Conservation (phyloP, 2,888 invertebrate genomes). For the Polymixis flavicincta region DNA sequence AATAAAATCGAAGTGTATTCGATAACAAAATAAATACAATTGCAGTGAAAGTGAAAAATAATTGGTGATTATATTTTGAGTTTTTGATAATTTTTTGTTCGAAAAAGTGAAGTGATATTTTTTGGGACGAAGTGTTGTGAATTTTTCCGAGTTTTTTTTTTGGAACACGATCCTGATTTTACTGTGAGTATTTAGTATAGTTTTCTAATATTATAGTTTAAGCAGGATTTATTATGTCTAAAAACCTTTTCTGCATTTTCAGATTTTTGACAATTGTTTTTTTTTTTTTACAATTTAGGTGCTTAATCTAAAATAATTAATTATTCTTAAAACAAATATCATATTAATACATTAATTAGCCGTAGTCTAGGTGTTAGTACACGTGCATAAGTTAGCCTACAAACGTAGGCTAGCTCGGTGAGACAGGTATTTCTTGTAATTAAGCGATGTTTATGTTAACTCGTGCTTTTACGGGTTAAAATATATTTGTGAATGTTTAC, state of each 20-base stretch:
- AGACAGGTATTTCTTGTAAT: constrained; percentile 57
- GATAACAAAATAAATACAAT: constrained; percentile 30
- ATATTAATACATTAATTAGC: neutral
- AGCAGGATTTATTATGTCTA: neutral
- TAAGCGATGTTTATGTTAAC: constrained; percentile 42
- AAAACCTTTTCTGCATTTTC: neutral
- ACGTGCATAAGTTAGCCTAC: constrained; percentile 32
- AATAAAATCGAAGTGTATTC: constrained; percentile 44
- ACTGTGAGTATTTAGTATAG: constrained; percentile 51
- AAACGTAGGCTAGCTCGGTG: constrained; percentile 25
- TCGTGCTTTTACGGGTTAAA: constrained; percentile 49
- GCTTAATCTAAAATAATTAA: neutral
- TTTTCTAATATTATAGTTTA: neutral
- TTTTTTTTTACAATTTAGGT: neutral
- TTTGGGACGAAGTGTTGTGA: constrained; percentile 55
- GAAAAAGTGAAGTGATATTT: constrained; percentile 61
- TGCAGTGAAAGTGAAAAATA: constrained; percentile 57
- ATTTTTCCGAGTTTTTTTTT: constrained; percentile 31
- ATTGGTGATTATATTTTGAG: constrained; percentile 36
- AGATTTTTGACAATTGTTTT: too few species aligned
- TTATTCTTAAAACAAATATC: neutral
- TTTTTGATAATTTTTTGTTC: constrained; percentile 34
- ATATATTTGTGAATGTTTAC: constrained; percentile 39
- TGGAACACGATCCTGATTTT: constrained; percentile 36
- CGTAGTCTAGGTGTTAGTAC: neutral